Conservation (phyloP, 1,140 invertebrate genomes). For the Riptortus pedestris region DNA sequence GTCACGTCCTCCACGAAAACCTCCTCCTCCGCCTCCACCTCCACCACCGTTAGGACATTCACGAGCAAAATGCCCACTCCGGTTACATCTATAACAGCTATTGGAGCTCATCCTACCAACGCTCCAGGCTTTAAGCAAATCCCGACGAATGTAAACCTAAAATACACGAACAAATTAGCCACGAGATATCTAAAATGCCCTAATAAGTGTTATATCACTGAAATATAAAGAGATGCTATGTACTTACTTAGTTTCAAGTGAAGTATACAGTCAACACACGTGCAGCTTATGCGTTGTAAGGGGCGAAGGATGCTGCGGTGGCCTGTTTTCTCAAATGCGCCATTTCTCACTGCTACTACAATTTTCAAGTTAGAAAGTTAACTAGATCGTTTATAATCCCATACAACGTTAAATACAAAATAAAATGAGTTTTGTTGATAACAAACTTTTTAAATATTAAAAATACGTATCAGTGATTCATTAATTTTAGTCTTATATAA, state of each 20-base stretch:
- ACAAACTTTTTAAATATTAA: too few species aligned
- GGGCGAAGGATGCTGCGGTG: conserved; percentile 24
- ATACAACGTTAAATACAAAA: too few species aligned
- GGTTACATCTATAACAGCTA: conserved; percentile 83
- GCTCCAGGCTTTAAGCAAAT: conserved; percentile 40
- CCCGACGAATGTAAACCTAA: conserved; percentile 14
- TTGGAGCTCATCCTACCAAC: conserved; percentile 51
- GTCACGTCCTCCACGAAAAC: conserved; percentile 48
- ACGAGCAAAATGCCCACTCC: conserved; percentile 73
- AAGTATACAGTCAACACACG: conserved; percentile 19
- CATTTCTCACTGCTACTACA: conserved; percentile 20
- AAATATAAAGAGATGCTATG: not conserved
- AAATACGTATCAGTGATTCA: too few species aligned
- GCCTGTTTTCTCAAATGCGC: conserved; percentile 23
- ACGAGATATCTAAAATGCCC: not conserved
- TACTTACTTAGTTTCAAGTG: conserved; percentile 15
- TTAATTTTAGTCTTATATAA: too few species aligned
- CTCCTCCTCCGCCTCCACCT: conserved; percentile 40
- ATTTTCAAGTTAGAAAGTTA: conserved; percentile 13
- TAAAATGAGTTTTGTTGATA: too few species aligned
- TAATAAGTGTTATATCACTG: not conserved
- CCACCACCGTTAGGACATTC: conserved; percentile 58
- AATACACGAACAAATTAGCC: conserved; percentile 10
- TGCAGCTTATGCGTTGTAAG: conserved; percentile 25
- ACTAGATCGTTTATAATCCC: not conserved